Evolutionary conservation across 92 coral and sea anemone genomes (phyloP).

Genomic region (Porites cylindrica): DNA sequence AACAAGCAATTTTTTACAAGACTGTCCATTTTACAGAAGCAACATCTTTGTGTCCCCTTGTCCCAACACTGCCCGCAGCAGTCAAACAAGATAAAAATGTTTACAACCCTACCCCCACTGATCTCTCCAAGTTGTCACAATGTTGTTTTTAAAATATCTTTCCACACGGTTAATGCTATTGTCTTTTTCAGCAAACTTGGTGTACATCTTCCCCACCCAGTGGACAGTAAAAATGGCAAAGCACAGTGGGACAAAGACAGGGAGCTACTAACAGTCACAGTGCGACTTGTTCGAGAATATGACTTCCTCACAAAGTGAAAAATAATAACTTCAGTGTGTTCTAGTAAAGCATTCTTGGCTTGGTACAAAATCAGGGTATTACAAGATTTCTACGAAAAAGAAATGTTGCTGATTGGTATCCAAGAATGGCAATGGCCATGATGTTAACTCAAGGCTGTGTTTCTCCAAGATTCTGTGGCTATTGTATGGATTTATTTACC

Average conservation of each 20-base stretch:
- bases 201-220: slow-evolving; percentile 89
- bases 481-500: too few species aligned
- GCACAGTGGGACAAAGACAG: slow-evolving; percentile 93
- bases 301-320: slow-evolving; percentile 67
- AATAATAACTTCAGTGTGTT: background rate
- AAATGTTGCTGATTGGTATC: background rate
- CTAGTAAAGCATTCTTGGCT: too few species aligned
- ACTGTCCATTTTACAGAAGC: too few species aligned
- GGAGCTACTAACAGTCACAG: slow-evolving; percentile 78
- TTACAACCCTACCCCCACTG: too few species aligned
- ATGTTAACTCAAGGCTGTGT: background rate
- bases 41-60: too few species aligned
- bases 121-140: too few species aligned
- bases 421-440: background rate
- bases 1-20: too few species aligned
- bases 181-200: slow-evolving; percentile 86
- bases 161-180: background rate
- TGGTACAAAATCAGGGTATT: too few species aligned
- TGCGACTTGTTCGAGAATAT: slow-evolving; percentile 79
- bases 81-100: too few species aligned
- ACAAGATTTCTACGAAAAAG: background rate
- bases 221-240: slow-evolving; percentile 94
- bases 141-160: too few species aligned
- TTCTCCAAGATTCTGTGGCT: background rate
- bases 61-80: too few species aligned